phyloP scores from a whole-genome alignment of 1,140 invertebrate genomes.

The Heliothis virescens region DNA sequence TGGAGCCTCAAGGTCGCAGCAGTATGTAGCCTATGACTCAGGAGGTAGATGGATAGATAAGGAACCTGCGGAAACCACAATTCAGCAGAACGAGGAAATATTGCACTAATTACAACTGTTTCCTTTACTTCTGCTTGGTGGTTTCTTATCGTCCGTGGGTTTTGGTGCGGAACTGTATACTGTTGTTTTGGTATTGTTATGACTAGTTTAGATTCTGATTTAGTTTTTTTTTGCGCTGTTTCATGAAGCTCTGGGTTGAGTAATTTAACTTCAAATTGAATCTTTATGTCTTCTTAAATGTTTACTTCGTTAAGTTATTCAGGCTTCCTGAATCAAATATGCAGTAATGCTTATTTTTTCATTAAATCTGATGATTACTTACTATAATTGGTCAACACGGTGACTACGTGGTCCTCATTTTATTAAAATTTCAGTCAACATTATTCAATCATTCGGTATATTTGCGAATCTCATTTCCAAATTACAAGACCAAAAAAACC shows the following conservation, averaged over 20 bases:
- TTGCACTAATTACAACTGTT: conserved; percentile 16
- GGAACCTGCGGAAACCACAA: conserved; percentile 19
- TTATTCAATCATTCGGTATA: not conserved
- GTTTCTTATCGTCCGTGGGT: conserved; percentile 30
- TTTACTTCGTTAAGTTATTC: too few relatives aligned
- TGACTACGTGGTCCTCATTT: too few relatives aligned
- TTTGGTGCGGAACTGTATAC: conserved; percentile 32
- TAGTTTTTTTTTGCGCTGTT: too few relatives aligned
- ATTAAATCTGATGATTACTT: too few relatives aligned
- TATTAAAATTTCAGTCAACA: not conserved
- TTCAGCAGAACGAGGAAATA: conserved; percentile 28
- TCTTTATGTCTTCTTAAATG: too few relatives aligned
- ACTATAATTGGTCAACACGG: too few relatives aligned
- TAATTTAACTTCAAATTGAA: too few relatives aligned
- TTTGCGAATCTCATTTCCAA: too few relatives aligned
- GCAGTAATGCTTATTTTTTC: too few relatives aligned
- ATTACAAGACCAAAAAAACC: too few relatives aligned
- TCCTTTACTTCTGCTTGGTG: conserved; percentile 16
- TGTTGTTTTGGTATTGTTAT: conserved; percentile 21
- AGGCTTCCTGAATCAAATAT: too few relatives aligned
- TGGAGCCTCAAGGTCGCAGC: conserved; percentile 6
- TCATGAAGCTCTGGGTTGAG: not conserved
- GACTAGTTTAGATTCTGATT: not conserved
- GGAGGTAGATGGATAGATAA: conserved; percentile 9
- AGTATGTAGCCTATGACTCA: not conserved